Percentiles rank a stretch among this genome's conserved stretches.
Conservation (phyloP, 53 echinoderm and acorn worm species). For the Holothuria leucospilota region DNA sequence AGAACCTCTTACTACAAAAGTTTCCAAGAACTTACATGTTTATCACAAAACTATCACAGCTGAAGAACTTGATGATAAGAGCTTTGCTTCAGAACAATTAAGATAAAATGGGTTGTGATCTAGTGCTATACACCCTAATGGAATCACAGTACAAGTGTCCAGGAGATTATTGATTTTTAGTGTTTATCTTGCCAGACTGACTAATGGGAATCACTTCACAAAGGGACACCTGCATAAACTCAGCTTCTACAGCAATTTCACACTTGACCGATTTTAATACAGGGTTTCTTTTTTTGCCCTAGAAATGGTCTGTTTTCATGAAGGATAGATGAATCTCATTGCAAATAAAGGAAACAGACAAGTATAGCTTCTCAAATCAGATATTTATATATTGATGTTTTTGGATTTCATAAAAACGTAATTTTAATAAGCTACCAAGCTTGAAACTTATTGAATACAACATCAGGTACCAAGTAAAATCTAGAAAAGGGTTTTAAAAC, state of each 20-base stretch:
- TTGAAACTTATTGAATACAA: no score
- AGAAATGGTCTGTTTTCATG: no score
- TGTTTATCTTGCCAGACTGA: conserved; percentile 27
- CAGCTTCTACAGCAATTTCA: not conserved
- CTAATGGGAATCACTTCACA: conserved; percentile 3
- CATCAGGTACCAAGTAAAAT: no score
- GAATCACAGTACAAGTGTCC: not conserved
- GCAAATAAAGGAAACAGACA: no score
- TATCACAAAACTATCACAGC: not conserved
- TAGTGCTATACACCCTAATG: conserved; percentile 13
- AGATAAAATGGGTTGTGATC: not conserved
- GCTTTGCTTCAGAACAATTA: not conserved
- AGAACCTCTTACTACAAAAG: not conserved
- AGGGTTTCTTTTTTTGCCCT: not conserved
- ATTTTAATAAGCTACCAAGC: no score
- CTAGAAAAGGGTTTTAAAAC: no score
- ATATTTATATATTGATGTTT: no score
- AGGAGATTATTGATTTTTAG: conserved; percentile 2
- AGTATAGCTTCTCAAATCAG: no score
- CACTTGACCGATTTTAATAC: conserved; percentile 5
- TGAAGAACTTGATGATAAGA: not conserved
- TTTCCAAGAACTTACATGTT: not conserved
- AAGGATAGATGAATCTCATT: no score
- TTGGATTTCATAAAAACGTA: no score
- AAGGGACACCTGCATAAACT: conserved; percentile 20